Conservation (phyloP, 2,113 vertebrate species). For the Cisticola juncidis region DNA sequence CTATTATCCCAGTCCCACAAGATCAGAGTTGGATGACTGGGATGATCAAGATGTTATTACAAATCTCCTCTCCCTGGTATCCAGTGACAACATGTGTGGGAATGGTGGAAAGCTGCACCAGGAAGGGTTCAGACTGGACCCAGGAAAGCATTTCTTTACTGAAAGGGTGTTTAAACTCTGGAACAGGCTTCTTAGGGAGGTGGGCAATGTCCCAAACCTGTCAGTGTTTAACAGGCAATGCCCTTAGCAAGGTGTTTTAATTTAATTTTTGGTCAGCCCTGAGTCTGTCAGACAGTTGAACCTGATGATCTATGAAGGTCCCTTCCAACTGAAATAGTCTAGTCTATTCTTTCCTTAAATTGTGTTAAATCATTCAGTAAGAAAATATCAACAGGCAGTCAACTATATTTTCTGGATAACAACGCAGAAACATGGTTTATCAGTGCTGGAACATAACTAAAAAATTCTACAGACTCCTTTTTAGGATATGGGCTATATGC, state of each 20-base stretch:
- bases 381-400: neutral
- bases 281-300: neutral
- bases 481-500: neutral
- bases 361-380: neutral
- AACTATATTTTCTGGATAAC: neutral
- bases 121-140: neutral
- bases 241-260: neutral
- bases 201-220: neutral
- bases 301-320: rapidly evolving
- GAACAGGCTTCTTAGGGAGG: neutral
- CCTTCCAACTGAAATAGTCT: neutral
- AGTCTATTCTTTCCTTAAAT: neutral
- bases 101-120: neutral
- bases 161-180: neutral
- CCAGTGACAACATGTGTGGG: rapidly evolving
- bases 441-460: neutral
- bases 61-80: neutral
- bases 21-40: neutral
- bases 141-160: neutral
- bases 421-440: neutral
- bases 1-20: neutral
- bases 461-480: neutral
- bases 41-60: neutral
- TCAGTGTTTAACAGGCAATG: neutral
- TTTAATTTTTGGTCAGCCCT: neutral